A percentile compares a stretch with the other conserved stretches of the same genome.
phyloP scores from a whole-genome alignment of 1,140 invertebrate species.

The Penaeus japonicus region DNA sequence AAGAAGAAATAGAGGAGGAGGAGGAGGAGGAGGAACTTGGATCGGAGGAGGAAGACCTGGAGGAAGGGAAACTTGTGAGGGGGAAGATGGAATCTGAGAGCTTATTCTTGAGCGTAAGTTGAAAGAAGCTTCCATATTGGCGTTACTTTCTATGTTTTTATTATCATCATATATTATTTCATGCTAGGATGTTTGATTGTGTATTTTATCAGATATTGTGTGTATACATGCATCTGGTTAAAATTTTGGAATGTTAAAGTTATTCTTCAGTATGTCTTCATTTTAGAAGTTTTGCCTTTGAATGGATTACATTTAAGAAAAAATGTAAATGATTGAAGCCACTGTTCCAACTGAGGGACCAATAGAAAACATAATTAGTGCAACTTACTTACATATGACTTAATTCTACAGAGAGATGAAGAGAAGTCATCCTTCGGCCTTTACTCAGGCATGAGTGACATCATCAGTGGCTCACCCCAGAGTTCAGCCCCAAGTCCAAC shows the following conservation, averaged over 20 bases:
- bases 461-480: slow-evolving; percentile 24
- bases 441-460: slow-evolving; percentile 49
- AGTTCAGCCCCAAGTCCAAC: slow-evolving; percentile 11
- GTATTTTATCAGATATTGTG: no score
- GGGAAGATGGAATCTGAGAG: neutral
- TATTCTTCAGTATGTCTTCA: no score
- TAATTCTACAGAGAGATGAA: neutral
- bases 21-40: slow-evolving; percentile 8
- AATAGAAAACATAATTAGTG: no score
- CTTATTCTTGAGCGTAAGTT: neutral
- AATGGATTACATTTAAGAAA: no score
- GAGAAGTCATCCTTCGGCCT: slow-evolving; percentile 25
- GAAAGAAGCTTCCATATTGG: neutral
- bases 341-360: no score
- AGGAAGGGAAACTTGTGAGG: neutral
- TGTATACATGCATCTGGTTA: no score
- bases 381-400: neutral
- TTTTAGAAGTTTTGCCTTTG: no score
- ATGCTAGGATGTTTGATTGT: no score
- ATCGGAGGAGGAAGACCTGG: neutral
- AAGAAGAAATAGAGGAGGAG: neutral
- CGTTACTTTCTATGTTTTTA: no score
- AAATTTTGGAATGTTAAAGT: no score
- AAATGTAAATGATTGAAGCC: no score
- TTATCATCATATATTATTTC: no score